Evolutionary conservation across 2,888 invertebrate species (phyloP).

Genomic region (Zaprionus bogoriensis): DNA sequence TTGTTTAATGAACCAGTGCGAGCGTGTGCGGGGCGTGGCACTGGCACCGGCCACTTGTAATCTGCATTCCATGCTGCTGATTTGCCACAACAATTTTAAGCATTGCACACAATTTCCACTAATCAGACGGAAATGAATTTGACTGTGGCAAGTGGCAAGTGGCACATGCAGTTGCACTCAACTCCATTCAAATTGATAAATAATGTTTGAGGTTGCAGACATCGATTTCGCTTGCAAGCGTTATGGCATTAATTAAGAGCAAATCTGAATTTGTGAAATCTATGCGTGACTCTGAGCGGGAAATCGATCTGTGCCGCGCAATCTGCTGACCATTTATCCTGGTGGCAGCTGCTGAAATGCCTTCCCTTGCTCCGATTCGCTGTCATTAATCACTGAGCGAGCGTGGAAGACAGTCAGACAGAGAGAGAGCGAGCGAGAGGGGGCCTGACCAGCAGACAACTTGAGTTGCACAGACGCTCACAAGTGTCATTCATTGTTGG

Average conservation of each 20-base stretch:
- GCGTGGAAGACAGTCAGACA: neutral
- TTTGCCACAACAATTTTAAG: constrained; percentile 5
- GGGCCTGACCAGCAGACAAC: neutral
- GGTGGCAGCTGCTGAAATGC: constrained; percentile 26
- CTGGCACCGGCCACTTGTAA: neutral
- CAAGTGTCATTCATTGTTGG: constrained; percentile 63
- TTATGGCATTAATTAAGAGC: constrained; percentile 12
- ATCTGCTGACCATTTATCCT: constrained; percentile 32
- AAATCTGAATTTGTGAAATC: constrained; percentile 6
- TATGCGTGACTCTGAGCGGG: constrained; percentile 2
- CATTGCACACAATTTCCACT: constrained; percentile 5
- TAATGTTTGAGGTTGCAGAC: constrained; percentile 15
- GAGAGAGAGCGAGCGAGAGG: neutral
- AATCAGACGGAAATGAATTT: constrained; percentile 22
- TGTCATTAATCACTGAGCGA: constrained; percentile 58
- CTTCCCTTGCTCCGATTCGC: constrained; percentile 22
- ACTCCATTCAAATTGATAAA: constrained; percentile 6
- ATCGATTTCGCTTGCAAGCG: constrained; percentile 15
- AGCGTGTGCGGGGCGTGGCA: neutral
- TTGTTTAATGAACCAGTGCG: constrained; percentile 24
- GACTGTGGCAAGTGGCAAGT: constrained; percentile 1
- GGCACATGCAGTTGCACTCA: neutral
- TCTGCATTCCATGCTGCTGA: constrained; percentile 9
- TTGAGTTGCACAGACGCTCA: neutral
- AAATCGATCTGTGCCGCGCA: constrained; percentile 21